phyloP scores from a whole-genome alignment of 2,797 vertebrate genomes.

The Epinephelus malabaricus region DNA sequence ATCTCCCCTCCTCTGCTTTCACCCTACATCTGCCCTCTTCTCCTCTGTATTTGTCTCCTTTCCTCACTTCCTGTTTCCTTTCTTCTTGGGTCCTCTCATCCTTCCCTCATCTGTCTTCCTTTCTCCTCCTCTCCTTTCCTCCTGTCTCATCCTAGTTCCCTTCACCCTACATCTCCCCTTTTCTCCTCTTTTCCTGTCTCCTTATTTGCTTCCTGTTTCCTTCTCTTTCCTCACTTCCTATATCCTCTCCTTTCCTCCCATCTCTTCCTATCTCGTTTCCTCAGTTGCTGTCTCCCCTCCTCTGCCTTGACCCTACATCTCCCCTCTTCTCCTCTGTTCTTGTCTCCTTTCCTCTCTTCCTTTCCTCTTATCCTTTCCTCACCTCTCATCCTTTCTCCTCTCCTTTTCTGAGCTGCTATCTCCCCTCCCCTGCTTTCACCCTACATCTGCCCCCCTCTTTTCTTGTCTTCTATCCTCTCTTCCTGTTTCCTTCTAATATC shows the following conservation, averaged over 20 bases:
- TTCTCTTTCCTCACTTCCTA: neutral
- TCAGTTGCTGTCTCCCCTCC: slow-evolving; percentile 26
- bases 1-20: slow-evolving; percentile 13
- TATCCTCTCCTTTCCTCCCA: neutral
- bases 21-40: neutral
- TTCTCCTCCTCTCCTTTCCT: neutral
- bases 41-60: neutral
- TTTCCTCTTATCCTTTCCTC: neutral
- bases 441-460: neutral
- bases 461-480: neutral
- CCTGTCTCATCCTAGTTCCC: neutral
- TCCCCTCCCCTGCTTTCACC: neutral
- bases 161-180: neutral
- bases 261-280: slow-evolving; percentile 1
- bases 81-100: neutral
- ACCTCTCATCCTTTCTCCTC: no score
- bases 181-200: neutral
- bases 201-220: neutral
- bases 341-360: neutral
- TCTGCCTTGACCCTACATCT: neutral
- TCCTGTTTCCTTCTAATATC: neutral
- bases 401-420: no score
- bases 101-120: neutral
- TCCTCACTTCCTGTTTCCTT: neutral
- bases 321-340: neutral